Percentiles rank a stretch among this genome's conserved stretches.
phyloP scores from a whole-genome alignment of 2,797 vertebrate genomes.

The Chrysolophus pictus region DNA sequence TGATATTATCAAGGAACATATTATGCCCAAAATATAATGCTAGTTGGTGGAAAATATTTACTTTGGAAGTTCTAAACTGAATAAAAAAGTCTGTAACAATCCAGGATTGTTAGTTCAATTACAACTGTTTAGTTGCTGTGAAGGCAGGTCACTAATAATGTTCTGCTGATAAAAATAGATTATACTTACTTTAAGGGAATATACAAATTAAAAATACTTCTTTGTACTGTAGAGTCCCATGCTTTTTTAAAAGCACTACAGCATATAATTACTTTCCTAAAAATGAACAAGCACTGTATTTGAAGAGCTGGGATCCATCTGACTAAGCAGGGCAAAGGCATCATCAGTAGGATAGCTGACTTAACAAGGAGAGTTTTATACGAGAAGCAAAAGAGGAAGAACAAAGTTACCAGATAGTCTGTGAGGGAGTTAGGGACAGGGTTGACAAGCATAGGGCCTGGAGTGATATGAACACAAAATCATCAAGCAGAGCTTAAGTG shows the following conservation, averaged over 20 bases:
- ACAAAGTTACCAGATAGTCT: not conserved
- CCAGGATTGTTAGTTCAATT: not conserved
- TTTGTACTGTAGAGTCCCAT: not conserved
- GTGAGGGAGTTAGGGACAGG: not conserved
- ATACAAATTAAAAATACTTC: not conserved
- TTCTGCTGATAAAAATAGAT: not conserved
- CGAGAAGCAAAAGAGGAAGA: rapidly evolving
- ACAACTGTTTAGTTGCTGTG: not conserved
- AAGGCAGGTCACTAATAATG: not conserved
- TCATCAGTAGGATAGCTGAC: not conserved
- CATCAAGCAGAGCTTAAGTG: not conserved
- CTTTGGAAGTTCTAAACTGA: not conserved
- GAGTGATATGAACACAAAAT: not conserved
- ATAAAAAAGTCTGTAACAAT: not conserved
- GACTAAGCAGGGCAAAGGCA: not conserved
- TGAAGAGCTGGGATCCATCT: not conserved
- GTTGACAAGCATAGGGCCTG: not conserved
- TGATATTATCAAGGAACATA: not conserved
- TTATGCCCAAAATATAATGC: not conserved
- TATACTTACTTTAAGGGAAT: rapidly evolving
- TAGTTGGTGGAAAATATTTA: not conserved
- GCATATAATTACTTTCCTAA: not conserved
- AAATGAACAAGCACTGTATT: not conserved
- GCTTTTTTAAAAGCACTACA: rapidly evolving
- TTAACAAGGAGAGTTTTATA: not conserved